Conservation (phyloP, 1,140 invertebrate genomes). For the Drosophila rufa region DNA sequence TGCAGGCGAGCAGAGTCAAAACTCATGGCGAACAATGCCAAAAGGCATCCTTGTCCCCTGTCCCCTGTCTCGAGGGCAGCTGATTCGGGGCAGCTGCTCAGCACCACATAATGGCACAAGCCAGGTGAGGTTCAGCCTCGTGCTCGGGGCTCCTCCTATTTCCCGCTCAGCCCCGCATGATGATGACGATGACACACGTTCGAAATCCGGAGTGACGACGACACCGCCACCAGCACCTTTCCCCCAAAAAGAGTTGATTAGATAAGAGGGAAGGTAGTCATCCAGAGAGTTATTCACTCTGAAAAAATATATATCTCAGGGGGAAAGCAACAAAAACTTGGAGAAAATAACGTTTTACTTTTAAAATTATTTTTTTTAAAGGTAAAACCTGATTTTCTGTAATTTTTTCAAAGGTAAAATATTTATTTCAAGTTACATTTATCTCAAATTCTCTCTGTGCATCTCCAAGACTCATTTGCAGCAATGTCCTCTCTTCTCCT, state of each 20-base stretch:
- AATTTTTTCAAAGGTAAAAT: no score
- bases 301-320: background rate
- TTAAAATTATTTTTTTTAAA: background rate
- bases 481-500: background rate
- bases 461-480: conserved; percentile 33
- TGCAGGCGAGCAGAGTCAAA: conserved; percentile 43
- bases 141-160: background rate
- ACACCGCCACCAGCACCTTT: conserved; percentile 11
- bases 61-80: conserved; percentile 21
- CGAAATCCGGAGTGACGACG: conserved; percentile 37
- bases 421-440: background rate
- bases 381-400: no score
- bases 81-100: conserved; percentile 49
- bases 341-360: background rate
- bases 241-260: conserved; percentile 40
- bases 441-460: background rate
- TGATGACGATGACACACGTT: conserved; percentile 34
- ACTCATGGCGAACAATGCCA: conserved; percentile 43
- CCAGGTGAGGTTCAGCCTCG: conserved; percentile 40
- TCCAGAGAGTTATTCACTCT: conserved; percentile 15
- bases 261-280: conserved; percentile 38
- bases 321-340: background rate
- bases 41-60: conserved; percentile 26
- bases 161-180: conserved; percentile 37
- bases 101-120: conserved; percentile 43